These are phyloP conservation scores for Drosophila acutilabella DNA, from an alignment of 2,888 invertebrate species.

Conservation along the genomic window DNA sequence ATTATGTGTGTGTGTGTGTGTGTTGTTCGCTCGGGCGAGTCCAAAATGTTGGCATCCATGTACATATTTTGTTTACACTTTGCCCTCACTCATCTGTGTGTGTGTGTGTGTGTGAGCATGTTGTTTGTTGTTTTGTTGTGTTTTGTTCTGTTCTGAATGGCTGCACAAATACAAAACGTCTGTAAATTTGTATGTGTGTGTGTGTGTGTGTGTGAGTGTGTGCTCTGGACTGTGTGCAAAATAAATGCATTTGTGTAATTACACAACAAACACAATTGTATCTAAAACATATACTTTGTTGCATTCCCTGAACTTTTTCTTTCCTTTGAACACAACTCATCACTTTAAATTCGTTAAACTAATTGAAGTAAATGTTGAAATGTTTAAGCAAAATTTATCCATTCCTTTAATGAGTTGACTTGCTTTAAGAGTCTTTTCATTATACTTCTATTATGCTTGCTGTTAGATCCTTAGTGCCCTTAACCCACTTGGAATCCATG, in stretches of 20 bases:
- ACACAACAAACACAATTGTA: slow-evolving; percentile 71
- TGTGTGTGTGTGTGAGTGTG: slow-evolving; percentile 28
- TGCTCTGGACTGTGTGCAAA: slow-evolving; percentile 53
- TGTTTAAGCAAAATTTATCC: slow-evolving; percentile 47
- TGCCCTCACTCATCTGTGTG: slow-evolving; percentile 44
- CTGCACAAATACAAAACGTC: slow-evolving; percentile 79
- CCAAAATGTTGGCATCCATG: slow-evolving; percentile 66
- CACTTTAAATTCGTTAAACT: slow-evolving; percentile 44
- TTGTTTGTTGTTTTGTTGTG: slow-evolving; percentile 52
- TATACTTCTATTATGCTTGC: not conserved
- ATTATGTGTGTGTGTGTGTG: slow-evolving; percentile 53
- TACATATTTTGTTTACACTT: slow-evolving; percentile 69
- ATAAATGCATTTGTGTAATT: slow-evolving; percentile 80
- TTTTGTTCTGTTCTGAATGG: slow-evolving; percentile 73
- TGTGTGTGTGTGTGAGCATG: slow-evolving; percentile 5
- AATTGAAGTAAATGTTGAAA: slow-evolving; percentile 69
- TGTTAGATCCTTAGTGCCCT: no score
- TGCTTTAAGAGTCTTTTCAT: not conserved
- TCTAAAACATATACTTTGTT: slow-evolving; percentile 62
- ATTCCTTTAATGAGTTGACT: slow-evolving; percentile 20
- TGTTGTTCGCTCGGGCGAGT: slow-evolving; percentile 52
- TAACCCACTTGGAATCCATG: no score
- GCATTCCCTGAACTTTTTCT: slow-evolving; percentile 28
- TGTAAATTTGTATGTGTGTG: slow-evolving; percentile 52
- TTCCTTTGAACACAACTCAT: slow-evolving; percentile 5